These are phyloP conservation scores for Torymus aiolomorphi DNA, from an alignment of 2,888 invertebrate species.

Conservation along the genomic window DNA sequence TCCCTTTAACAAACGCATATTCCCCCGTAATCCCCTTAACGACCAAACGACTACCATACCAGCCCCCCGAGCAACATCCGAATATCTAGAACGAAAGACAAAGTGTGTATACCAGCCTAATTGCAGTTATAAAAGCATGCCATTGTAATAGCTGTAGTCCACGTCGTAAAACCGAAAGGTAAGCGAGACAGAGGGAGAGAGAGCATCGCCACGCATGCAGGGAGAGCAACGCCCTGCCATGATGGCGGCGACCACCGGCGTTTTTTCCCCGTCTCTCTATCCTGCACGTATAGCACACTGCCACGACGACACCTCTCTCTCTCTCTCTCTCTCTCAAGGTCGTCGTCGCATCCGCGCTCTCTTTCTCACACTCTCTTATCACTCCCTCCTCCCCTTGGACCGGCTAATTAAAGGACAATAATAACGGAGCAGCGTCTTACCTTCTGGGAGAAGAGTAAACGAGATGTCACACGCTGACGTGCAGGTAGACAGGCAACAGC, in stretches of 20 bases:
- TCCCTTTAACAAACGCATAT: neutral
- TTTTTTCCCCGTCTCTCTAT: conserved; percentile 19
- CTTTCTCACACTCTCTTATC: neutral
- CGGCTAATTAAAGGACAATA: too few relatives aligned
- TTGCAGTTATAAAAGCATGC: too few relatives aligned
- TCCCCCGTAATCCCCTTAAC: neutral
- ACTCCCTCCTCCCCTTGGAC: neutral
- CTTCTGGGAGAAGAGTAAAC: neutral
- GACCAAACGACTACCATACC: neutral
- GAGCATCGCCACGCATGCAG: conserved; percentile 21
- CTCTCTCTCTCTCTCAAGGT: neutral
- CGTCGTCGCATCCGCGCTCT: neutral
- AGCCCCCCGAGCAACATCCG: too few relatives aligned
- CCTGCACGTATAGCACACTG: neutral
- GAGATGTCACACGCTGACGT: too few relatives aligned
- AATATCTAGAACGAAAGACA: too few relatives aligned
- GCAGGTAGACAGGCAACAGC: neutral
- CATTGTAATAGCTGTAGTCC: too few relatives aligned
- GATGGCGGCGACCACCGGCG: conserved; percentile 65
- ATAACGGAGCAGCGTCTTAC: neutral
- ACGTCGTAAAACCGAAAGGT: neutral
- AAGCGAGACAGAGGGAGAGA: conserved; percentile 29
- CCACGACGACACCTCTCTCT: conserved; percentile 12
- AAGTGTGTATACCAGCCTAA: too few relatives aligned
- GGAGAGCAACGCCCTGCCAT: conserved; percentile 71